Evolutionary conservation across 2,888 invertebrate species (phyloP), one percentile per base, ranked within the genome.

Genomic region (Patella caerulea): DNA sequence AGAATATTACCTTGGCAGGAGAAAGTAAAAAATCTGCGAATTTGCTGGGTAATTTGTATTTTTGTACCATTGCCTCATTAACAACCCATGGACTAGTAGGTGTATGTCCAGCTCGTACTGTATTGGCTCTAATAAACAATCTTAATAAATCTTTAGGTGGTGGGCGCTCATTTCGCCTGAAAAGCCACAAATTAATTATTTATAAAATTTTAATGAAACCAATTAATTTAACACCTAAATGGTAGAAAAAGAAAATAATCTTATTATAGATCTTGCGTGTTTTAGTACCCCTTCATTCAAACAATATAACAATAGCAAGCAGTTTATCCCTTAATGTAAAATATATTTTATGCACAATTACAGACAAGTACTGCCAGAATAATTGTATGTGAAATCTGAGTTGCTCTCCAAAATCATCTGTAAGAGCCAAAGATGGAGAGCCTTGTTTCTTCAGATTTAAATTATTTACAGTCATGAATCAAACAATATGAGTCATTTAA

Each of bases 71-170:
- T 5, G 85, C 83, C 45, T 90, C 90, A 77, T 90, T 86, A 2
- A 92, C 92, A 2, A 91, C 88, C 92, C 92, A 92, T 0, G 92
- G 92, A 79, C 90, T 90, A 72, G 86, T 89, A 4, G 85, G 79
- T 69, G 87, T 85, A 29, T 83, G 86, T 19, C 92, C 91, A 19
- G 88, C 86, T 19, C 92, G 83, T 45, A 92, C 76, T 15, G 92
- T 91, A 80, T 88, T 85, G 15, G 91, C 86, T 70, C 92, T 86
- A 29, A 92, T 91, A 82, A 91, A 92, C 73, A 91, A 84, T n/a
- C 91, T 87, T 19, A 92, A 78, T n/a, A 89, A 81, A 65, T 92
- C 92, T 76, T 91, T 92, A 9, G 90, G 87, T 56, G 91, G 91
- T 9, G 88, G 84, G 54, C 86, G 86, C 19, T 86, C 86, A 70